phyloP scores from a whole-genome alignment of 2,888 invertebrate species.

The Gymnocheta viridis region DNA sequence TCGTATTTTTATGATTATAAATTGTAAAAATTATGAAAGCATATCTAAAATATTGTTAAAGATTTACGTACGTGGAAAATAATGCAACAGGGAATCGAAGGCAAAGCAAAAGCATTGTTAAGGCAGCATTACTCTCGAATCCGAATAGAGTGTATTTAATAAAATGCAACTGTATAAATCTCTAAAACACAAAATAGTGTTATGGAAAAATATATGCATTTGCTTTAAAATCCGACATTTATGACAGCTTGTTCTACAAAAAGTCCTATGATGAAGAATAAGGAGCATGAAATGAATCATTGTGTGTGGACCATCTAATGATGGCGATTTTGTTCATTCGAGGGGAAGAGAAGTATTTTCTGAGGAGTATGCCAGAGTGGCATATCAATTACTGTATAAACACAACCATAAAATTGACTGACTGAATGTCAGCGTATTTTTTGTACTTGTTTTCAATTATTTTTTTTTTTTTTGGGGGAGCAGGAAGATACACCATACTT shows the following conservation, averaged over 20 bases:
- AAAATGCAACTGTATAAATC: slow-evolving; percentile 60
- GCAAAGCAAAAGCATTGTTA: background rate
- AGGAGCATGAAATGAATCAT: slow-evolving; percentile 12
- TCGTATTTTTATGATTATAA: no score
- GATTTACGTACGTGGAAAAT: background rate
- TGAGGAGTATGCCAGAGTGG: slow-evolving; percentile 73
- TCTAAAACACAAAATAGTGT: slow-evolving; percentile 29
- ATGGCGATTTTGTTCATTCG: background rate
- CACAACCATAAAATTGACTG: slow-evolving; percentile 71
- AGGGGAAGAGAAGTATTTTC: slow-evolving; percentile 50
- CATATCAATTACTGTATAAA: slow-evolving; percentile 81
- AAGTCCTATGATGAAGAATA: slow-evolving; percentile 22
- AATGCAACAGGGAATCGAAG: background rate
- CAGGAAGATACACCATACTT: background rate
- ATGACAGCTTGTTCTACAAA: slow-evolving; percentile 57
- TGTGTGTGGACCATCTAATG: slow-evolving; percentile 7
- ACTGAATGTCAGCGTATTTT: slow-evolving; percentile 45
- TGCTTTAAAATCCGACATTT: slow-evolving; percentile 64
- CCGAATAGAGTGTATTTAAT: background rate
- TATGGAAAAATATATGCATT: slow-evolving; percentile 22
- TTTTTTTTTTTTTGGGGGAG: slow-evolving; percentile 8
- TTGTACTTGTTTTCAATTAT: background rate
- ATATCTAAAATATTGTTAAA: no score
- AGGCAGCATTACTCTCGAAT: background rate
- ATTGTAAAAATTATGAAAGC: no score